Percentiles rank a stretch among this genome's conserved stretches.
Evolutionary conservation across 2,113 vertebrate genomes (phyloP).

Genomic region (Pungitius pungitius): DNA sequence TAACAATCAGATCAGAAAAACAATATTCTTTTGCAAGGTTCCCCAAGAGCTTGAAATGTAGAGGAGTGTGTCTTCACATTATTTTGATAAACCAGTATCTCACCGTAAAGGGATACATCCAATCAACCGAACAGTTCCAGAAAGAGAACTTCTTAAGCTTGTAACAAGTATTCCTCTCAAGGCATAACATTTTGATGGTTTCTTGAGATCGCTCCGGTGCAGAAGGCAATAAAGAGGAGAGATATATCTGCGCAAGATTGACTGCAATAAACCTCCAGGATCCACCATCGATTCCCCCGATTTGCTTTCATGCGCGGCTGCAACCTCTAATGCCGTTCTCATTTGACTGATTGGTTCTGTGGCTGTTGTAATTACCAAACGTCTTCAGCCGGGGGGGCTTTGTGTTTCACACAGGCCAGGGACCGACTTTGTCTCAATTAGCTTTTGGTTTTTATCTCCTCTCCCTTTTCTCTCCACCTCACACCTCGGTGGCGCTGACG

Average conservation of each 20-base stretch:
- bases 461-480: constrained; percentile 57
- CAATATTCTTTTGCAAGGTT: not conserved
- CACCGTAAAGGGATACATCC: too few relatives aligned
- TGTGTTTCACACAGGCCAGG: constrained; percentile 50
- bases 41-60: not conserved
- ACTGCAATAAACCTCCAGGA: constrained; percentile 50
- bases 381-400: constrained; percentile 60
- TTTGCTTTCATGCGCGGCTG: constrained; percentile 61
- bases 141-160: not conserved
- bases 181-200: not conserved
- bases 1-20: not conserved
- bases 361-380: constrained; percentile 73
- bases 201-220: not conserved
- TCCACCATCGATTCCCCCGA: constrained; percentile 57
- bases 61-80: not conserved
- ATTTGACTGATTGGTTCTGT: constrained; percentile 62
- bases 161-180: not conserved
- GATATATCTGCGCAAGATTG: constrained; percentile 15
- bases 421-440: constrained; percentile 79
- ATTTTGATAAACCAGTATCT: not conserved
- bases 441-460: constrained; percentile 65
- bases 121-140: constrained; percentile 2
- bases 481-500: constrained; percentile 54
- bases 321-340: constrained; percentile 62
- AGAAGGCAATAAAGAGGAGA: not conserved